Percentiles rank a stretch among this genome's conserved stretches.
Evolutionary conservation across 2,797 vertebrate species (phyloP).

Genomic region (Craterocephalus amniculus): DNA sequence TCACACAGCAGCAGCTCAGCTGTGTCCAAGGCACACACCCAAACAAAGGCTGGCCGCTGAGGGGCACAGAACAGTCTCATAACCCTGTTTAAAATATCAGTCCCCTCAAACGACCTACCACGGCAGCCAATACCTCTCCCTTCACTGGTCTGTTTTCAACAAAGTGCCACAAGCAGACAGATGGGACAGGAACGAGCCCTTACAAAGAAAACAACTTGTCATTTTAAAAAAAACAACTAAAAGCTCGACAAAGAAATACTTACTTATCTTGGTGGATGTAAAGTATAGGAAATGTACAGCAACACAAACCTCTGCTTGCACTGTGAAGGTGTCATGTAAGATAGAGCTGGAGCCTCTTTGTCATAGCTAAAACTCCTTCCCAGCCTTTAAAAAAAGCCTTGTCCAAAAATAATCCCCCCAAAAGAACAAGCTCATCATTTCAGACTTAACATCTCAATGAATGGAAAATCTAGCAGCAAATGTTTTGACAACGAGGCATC

Average conservation of each 20-base stretch:
- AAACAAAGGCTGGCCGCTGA: conserved; percentile 55
- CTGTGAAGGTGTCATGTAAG: conserved; percentile 22
- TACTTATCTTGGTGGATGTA: not conserved
- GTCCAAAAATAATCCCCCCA: too few relatives aligned
- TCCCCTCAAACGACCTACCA: conserved; percentile 24
- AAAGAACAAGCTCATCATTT: too few relatives aligned
- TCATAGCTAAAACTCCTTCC: too few relatives aligned
- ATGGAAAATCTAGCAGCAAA: too few relatives aligned
- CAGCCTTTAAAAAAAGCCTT: too few relatives aligned
- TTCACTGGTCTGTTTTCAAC: conserved; percentile 9
- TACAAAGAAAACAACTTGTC: conserved; percentile 18
- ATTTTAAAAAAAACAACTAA: too few relatives aligned
- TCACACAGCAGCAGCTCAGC: conserved; percentile 37
- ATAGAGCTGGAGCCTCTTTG: too few relatives aligned
- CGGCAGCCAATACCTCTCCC: conserved; percentile 11
- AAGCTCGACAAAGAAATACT: too few relatives aligned
- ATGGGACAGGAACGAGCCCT: conserved; percentile 31
- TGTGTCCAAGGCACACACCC: conserved; percentile 28
- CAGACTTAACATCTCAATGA: too few relatives aligned
- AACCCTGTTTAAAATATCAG: conserved; percentile 66
- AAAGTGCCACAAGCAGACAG: conserved; percentile 44
- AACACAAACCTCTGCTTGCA: conserved; percentile 23
- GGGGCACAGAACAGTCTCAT: conserved; percentile 51
- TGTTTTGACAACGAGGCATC: conserved; percentile 21
- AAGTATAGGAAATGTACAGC: conserved; percentile 6